Evolutionary conservation across 1,140 invertebrate genomes (phyloP), one percentile per base, ranked within the genome.

Genomic region (Paraescarpia echinospica): DNA sequence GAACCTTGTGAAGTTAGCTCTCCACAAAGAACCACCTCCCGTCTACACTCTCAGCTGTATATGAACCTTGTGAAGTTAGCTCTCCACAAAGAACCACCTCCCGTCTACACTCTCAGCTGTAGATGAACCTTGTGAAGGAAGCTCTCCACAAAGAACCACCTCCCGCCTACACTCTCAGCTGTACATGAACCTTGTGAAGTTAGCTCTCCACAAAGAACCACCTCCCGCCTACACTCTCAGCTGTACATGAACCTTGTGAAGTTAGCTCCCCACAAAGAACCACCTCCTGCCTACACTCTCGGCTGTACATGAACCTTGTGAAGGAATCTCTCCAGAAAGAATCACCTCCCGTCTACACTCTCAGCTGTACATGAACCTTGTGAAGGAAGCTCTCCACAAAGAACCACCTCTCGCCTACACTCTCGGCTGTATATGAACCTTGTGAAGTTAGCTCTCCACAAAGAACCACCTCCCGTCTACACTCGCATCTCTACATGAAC

Each of bases 1-100:
- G 91, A 95, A 94, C 93, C 93, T 96, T 41, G 95, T 95, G 2
- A 93, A 94, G 41, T 95, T 95, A 90, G 95, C 94, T 91, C 93
- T 95, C 91, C 94, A 92, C 41, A 94, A 95, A 90, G 94, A 94
- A 93, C 95, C 95, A 12, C 90, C 90, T n/a, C n/a, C n/a, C n/a
- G n/a, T n/a, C 59, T 77, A 77, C 59, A 18, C 59, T 31, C 59
- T 77, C 59, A 77, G 59, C 59, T 77, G 59, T 4, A 77, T 18
- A 12, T 77, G 91, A 95, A 94, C 93, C 93, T 96, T 41, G 95
- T 95, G 2, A 93, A 94, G 41, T 95, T 95, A 90, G 95, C 94
- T 91, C 93, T 95, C 91, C 94, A 92, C 41, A 94, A 95, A 90
- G 94, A 94, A 93, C 95, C 95, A 12, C 90, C 90, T n/a, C n/a